Evolutionary conservation across 2,113 vertebrate genomes (phyloP), one percentile per base, ranked within the genome.

Genomic region (Mastomys natalensis): DNA sequence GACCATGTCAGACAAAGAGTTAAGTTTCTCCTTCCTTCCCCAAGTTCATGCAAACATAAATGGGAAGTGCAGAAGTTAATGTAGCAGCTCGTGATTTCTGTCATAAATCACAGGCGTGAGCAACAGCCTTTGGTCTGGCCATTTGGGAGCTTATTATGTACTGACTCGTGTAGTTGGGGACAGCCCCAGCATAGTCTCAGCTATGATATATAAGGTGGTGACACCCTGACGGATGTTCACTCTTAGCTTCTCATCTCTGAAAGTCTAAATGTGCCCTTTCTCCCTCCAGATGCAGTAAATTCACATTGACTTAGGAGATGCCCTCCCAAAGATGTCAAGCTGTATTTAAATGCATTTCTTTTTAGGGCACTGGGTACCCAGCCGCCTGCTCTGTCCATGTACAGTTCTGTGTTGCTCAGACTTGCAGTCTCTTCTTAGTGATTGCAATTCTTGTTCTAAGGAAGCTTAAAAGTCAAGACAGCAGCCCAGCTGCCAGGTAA

Each of bases 31-130:
- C 55, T 86, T 80, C 66, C 22, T 43, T 40, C 11, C 87, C 93
- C 74, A 94, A 34, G 45, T 92, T 97, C 64, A 94, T 96, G 93
- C 95, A 62, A 45, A 97, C 74, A 31, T 64, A 94, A 95, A 60
- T 92, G 89, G 60, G 51, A 97, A 97, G 72, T 31, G 34, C 73
- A 87, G 94, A 97, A 89, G 85, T 97, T 96, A 96, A 74, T 90
- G 81, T 91, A 97, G 73, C 88, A 94, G 91, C 70, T 97, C 97
- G 17, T 96, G 85, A 82, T 97, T 96, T 96, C 84, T 21, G 37
- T 64, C 92, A 95, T 98, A 98, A 97, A 97, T 97, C 97, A 92
- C 72, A 95, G 70, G 92, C 92, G 26, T 94, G 95, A 97, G 77
- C 94, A 96, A 95, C 34, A 85, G 55, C 81, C 85, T 77, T 95